phyloP scores from a whole-genome alignment of 1,140 invertebrate genomes.

The Euura saliciscinereae region DNA sequence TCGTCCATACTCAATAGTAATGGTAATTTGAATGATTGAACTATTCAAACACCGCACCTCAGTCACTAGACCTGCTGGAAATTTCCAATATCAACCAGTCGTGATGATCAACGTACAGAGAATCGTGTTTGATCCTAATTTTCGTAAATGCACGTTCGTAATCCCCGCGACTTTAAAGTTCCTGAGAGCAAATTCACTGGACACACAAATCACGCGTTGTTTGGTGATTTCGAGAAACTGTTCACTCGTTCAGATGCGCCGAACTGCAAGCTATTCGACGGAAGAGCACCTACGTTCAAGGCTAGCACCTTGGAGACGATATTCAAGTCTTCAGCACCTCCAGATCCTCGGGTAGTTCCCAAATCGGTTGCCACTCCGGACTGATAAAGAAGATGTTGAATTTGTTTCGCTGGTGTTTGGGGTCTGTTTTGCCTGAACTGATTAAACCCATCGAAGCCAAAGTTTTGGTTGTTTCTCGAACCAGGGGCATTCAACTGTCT shows the following conservation, averaged over 20 bases:
- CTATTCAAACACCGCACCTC: no score
- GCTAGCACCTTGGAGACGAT: conserved; percentile 81
- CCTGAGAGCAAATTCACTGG: background rate
- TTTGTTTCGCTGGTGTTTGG: conserved; percentile 63
- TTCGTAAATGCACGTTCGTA: background rate
- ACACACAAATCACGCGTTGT: background rate
- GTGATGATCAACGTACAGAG: no score
- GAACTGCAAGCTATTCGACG: conserved; percentile 29
- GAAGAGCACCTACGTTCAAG: conserved; percentile 68
- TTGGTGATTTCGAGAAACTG: background rate
- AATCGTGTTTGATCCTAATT: background rate
- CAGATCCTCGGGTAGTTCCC: conserved; percentile 41
- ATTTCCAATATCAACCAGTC: no score
- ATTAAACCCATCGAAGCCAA: conserved; percentile 16
- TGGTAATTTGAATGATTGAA: no score
- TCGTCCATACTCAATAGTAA: no score
- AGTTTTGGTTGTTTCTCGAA: conserved; percentile 35
- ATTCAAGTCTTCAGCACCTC: conserved; percentile 73
- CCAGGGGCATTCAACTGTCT: conserved; percentile 20
- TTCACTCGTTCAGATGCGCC: conserved; percentile 16
- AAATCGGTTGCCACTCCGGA: conserved; percentile 63
- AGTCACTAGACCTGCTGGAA: no score
- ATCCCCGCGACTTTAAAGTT: background rate
- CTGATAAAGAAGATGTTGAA: conserved; percentile 68
- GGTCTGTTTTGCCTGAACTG: conserved; percentile 34